A percentile compares a stretch with the other conserved stretches of the same genome.
These are phyloP conservation scores for Eleginops maclovinus DNA, from an alignment of 2,113 vertebrate genomes.

Conservation along the genomic window DNA sequence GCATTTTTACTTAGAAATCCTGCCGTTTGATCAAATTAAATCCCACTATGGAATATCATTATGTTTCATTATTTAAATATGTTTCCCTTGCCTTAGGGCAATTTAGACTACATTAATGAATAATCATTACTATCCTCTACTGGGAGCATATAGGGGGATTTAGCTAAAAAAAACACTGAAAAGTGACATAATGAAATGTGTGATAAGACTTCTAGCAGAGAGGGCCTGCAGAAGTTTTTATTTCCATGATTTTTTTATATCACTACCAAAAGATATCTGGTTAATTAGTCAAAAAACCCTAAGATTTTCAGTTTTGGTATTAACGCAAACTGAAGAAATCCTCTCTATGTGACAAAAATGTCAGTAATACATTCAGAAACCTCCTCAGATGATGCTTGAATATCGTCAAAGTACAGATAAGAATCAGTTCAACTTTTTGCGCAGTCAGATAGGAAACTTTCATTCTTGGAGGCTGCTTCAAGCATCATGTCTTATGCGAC, in stretches of 20 bases:
- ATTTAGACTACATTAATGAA: constrained; percentile 46
- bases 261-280: constrained; percentile 4
- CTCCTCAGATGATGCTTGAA: constrained; percentile 2
- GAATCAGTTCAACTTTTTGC: constrained; percentile 15
- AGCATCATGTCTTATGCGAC: constrained; percentile 34
- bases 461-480: constrained; percentile 25
- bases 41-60: constrained; percentile 44
- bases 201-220: neutral
- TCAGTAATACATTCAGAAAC: constrained; percentile 15
- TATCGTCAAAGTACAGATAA: constrained; percentile 10
- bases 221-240: constrained; percentile 6
- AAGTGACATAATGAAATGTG: constrained; percentile 20
- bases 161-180: constrained; percentile 26
- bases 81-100: constrained; percentile 34
- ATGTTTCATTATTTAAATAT: constrained; percentile 67
- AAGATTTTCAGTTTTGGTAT: constrained; percentile 5
- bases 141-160: constrained; percentile 27
- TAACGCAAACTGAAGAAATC: constrained; percentile 4
- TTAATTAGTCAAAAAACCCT: neutral
- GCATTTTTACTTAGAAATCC: constrained; percentile 18
- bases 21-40: constrained; percentile 40
- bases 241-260: neutral
- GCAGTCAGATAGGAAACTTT: constrained; percentile 34
- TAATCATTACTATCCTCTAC: constrained; percentile 36
- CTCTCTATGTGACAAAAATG: constrained; percentile 9